These are phyloP conservation scores for Berghia stephanieae DNA, from an alignment of 1,140 invertebrate species.

Conservation along the genomic window DNA sequence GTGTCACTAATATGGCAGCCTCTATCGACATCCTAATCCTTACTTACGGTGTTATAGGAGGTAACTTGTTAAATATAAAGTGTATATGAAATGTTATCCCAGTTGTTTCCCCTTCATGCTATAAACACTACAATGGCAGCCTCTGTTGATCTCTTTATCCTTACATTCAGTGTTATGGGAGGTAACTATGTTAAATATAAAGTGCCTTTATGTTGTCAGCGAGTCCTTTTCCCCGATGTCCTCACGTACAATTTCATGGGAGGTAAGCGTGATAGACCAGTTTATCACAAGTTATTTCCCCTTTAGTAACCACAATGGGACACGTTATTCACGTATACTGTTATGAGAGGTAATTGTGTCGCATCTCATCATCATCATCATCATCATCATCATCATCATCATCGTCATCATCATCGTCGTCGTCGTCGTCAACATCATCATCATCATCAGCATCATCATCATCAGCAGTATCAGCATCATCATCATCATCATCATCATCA, in stretches of 20 bases:
- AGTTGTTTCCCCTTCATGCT: no score
- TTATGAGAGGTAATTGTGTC: no score
- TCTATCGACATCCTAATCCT: constrained; percentile 90
- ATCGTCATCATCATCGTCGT: constrained; percentile 26
- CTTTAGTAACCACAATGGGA: no score
- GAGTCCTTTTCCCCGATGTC: no score
- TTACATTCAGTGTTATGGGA: constrained; percentile 93
- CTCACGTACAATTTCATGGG: no score
- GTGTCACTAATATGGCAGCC: constrained; percentile 79
- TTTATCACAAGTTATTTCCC: background rate
- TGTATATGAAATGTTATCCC: no score
- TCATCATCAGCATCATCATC: background rate
- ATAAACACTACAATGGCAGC: constrained; percentile 79
- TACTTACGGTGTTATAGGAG: constrained; percentile 92
- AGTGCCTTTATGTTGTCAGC: no score
- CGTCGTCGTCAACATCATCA: background rate
- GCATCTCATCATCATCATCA: constrained; percentile 33
- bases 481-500: constrained; percentile 33
- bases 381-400: constrained; percentile 36
- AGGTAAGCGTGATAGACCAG: no score
- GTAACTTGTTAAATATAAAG: no score
- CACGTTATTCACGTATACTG: no score
- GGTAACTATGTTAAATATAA: no score
- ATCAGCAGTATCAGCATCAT: background rate
- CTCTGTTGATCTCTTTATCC: constrained; percentile 87